Evolutionary conservation across 1,140 invertebrate species (phyloP).

Genomic region (Zaprionus capensis): DNA sequence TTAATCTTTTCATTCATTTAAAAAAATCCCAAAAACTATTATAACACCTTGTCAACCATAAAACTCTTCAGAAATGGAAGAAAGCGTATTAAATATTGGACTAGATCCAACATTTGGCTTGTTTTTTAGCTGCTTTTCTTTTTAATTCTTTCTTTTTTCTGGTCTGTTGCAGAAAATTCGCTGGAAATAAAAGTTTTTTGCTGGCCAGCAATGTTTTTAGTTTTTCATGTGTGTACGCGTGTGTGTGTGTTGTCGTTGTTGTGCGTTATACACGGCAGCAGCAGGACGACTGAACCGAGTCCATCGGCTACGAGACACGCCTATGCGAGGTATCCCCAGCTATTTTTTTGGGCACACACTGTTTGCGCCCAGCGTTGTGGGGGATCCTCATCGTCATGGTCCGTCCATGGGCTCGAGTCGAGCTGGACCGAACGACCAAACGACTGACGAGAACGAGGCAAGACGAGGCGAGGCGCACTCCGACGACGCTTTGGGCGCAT

Average conservation of each 20-base stretch:
- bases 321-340: conserved; percentile 16
- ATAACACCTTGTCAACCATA: too few species aligned
- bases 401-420: conserved; percentile 16
- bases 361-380: conserved; percentile 5
- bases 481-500: conserved; percentile 45
- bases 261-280: conserved; percentile 27
- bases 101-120: background rate
- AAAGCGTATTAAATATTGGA: background rate
- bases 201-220: conserved; percentile 32
- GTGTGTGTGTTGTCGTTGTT: conserved; percentile 15
- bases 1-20: too few species aligned
- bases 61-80: background rate
- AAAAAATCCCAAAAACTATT: too few species aligned
- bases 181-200: conserved; percentile 43
- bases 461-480: conserved; percentile 3
- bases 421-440: conserved; percentile 18
- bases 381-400: conserved; percentile 6
- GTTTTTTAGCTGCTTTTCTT: conserved; percentile 5
- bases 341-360: background rate
- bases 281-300: conserved; percentile 7
- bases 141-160: conserved; percentile 13
- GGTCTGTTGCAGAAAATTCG: conserved; percentile 31
- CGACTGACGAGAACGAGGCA: background rate
- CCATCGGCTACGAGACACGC: conserved; percentile 42
- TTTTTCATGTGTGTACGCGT: background rate